Evolutionary conservation across 2,797 vertebrate genomes (phyloP), one percentile per base, ranked within the genome.

Genomic region (Fundulus diaphanus): DNA sequence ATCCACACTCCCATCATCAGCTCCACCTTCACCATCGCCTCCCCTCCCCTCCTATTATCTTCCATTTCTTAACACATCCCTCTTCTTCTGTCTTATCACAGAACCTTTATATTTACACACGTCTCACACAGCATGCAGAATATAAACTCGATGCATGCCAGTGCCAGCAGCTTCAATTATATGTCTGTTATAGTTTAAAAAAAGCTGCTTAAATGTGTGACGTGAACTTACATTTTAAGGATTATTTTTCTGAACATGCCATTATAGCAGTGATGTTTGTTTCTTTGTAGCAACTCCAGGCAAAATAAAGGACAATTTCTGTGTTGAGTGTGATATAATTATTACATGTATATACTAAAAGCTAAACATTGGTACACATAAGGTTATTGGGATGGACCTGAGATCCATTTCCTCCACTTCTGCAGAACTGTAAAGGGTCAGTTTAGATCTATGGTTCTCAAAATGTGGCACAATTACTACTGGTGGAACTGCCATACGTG

Each of bases 1-100:
- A 82, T 92, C 88, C 86, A 85, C 92, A 89, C 89, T 92, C 82
- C 80, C 81, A 85, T 84, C 91, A 88, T 83, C 92, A 84, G 79
- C 86, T 82, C 78, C 87, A 84, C 90, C 82, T 42, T 78, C 80
- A 74, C 69, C 57, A 49, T 85, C 75, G 57, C 82, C 85, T 80
- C 73, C 70, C 78, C 80, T 85, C 82, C 73, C 80, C 86, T 75
- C 63, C 82, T 78, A 84, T 90, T 92, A 88, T 92, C 87, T 86
- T 85, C 84, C 76, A 57, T 78, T 86, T 88, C 83, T 90, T 88
- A 83, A 85, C 90, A 85, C 89, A 87, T 87, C 85, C 51, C 79
- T 88, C 82, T 87, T 74, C 76, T 78, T 84, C 87, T 83, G 80
- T 79, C 84, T 82, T 80, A 66, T 78, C 78, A 68, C 71, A 24